phyloP scores from a whole-genome alignment of 2,113 vertebrate species.

The Lepidiolamprologus cunningtoni region DNA sequence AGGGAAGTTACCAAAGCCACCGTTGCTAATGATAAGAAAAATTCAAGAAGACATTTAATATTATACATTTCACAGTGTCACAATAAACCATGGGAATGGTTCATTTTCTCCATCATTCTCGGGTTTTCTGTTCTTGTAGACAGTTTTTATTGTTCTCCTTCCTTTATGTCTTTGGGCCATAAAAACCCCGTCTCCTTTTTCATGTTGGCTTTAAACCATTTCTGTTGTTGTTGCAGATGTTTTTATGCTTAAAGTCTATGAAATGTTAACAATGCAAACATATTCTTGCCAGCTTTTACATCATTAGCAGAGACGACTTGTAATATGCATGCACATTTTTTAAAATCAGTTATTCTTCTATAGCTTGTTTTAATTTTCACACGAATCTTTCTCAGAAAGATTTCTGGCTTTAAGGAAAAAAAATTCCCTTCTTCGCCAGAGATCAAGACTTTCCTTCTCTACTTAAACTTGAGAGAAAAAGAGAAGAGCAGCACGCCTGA shows the following conservation, averaged over 20 bases:
- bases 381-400: background rate
- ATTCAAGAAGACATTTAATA: conserved; percentile 7
- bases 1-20: background rate
- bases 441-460: conserved; percentile 6
- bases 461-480: background rate
- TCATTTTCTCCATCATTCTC: background rate
- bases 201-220: background rate
- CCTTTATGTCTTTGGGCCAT: background rate
- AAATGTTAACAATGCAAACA: background rate
- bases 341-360: background rate
- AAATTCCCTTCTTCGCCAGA: background rate
- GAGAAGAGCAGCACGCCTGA: background rate
- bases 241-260: background rate
- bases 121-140: background rate
- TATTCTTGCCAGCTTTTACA: background rate
- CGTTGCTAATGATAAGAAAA: conserved; percentile 7
- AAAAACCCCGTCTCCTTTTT: background rate
- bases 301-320: background rate
- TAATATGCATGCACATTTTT: background rate
- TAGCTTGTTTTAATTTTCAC: conserved; percentile 37
- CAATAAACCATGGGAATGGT: background rate
- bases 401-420: background rate
- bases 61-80: background rate
- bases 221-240: background rate
- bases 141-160: background rate